Evolutionary conservation across 2,888 invertebrate genomes (phyloP).

Genomic region (Lycaena phlaeas): DNA sequence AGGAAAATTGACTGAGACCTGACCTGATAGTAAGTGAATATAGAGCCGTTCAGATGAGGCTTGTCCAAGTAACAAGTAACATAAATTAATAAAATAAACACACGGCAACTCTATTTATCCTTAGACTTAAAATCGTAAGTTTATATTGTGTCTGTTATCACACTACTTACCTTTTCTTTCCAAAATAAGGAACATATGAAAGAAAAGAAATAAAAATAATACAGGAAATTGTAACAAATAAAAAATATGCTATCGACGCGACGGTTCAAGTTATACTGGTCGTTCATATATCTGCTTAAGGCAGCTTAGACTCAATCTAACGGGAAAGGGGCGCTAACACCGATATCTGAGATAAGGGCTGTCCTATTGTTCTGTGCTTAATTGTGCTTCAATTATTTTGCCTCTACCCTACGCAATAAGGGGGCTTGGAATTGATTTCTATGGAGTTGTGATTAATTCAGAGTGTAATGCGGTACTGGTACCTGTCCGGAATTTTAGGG

Average conservation of each 20-base stretch:
- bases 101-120: too few species aligned
- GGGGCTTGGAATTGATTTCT: constrained; percentile 8
- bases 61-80: too few species aligned
- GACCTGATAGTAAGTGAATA: too few species aligned
- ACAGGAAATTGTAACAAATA: neutral
- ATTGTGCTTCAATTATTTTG: constrained; percentile 16
- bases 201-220: too few species aligned
- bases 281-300: constrained; percentile 19
- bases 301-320: constrained; percentile 19
- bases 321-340: constrained; percentile 16
- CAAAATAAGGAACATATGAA: too few species aligned
- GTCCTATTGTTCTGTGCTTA: constrained; percentile 19
- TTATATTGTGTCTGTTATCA: too few species aligned
- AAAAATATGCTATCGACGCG: neutral
- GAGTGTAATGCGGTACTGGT: neutral
- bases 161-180: too few species aligned
- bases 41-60: too few species aligned
- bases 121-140: too few species aligned
- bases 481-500: too few species aligned
- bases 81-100: too few species aligned
- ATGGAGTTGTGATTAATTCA: constrained; percentile 1
- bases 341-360: constrained; percentile 18
- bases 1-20: too few species aligned
- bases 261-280: constrained; percentile 17
- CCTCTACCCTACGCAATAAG: constrained; percentile 2